A percentile compares a stretch with the other conserved stretches of the same genome.
phyloP scores from a whole-genome alignment of 2,888 invertebrate genomes.

The Proisotoma minuta region DNA sequence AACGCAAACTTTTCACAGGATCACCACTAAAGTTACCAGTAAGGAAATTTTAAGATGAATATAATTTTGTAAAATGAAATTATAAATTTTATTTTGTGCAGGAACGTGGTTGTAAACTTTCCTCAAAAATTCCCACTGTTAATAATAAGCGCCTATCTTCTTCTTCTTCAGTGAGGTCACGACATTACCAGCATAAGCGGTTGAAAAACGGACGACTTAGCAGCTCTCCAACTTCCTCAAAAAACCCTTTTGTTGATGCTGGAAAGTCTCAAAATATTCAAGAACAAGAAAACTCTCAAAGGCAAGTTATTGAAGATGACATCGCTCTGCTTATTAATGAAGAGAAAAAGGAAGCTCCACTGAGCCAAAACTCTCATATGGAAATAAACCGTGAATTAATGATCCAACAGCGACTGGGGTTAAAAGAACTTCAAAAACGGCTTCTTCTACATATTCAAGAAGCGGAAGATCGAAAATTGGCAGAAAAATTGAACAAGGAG shows the following conservation, averaged over 20 bases:
- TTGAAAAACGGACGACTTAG: too few species aligned
- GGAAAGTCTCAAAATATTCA: not conserved
- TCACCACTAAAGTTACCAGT: not conserved
- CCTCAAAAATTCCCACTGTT: not conserved
- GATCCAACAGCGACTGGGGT: constrained; percentile 21
- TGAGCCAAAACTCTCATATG: not conserved
- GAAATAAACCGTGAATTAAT: constrained; percentile 11
- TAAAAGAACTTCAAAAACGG: constrained; percentile 20
- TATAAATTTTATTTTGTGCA: too few species aligned
- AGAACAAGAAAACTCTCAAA: not conserved
- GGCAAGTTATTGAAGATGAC: not conserved
- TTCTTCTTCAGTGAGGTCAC: not conserved
- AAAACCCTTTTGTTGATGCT: not conserved
- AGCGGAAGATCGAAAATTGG: constrained; percentile 31
- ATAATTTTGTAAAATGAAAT: too few species aligned
- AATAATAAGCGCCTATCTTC: not conserved
- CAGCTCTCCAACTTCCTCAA: too few species aligned
- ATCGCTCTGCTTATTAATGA: not conserved
- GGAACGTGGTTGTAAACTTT: too few species aligned
- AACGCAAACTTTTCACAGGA: constrained; percentile 1
- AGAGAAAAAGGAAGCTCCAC: not conserved
- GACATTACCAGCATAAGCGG: too few species aligned
- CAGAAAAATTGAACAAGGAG: constrained; percentile 25
- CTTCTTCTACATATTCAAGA: constrained; percentile 32
- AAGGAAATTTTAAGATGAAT: too few species aligned